phyloP scores from a whole-genome alignment of 2,888 invertebrate species.

The Hydroisotoma schaefferi region DNA sequence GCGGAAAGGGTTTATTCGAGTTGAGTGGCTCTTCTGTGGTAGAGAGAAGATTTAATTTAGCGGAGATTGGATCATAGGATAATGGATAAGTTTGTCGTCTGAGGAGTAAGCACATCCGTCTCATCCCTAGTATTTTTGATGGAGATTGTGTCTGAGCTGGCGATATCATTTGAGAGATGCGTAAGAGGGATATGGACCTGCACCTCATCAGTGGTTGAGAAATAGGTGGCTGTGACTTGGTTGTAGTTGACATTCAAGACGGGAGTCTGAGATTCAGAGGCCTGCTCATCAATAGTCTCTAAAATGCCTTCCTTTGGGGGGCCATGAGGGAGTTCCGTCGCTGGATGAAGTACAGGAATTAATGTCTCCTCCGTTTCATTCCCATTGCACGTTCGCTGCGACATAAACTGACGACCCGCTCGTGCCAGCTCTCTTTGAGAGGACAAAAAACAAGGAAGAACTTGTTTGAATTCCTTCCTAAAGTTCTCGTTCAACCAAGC shows the following conservation, averaged over 20 bases:
- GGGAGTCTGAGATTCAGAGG: constrained; percentile 40
- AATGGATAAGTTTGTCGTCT: too few species aligned
- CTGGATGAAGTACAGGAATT: constrained; percentile 49
- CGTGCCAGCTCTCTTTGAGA: constrained; percentile 9
- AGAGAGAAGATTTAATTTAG: too few species aligned
- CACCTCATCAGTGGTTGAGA: constrained; percentile 39
- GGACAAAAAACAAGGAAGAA: constrained; percentile 61
- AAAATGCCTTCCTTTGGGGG: constrained; percentile 25
- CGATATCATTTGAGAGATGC: too few species aligned
- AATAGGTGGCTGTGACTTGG: constrained; percentile 36
- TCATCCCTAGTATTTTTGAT: too few species aligned
- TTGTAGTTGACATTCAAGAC: constrained; percentile 21
- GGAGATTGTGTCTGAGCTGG: too few species aligned
- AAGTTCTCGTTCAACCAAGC: constrained; percentile 96
- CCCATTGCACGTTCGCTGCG: constrained; percentile 71
- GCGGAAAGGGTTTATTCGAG: too few species aligned
- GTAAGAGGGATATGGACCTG: constrained; percentile 41
- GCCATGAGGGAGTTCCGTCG: constrained; percentile 51
- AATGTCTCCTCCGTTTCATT: constrained; percentile 69
- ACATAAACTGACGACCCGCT: constrained; percentile 48
- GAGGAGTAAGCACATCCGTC: too few species aligned
- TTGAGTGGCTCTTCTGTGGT: too few species aligned
- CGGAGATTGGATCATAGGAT: too few species aligned
- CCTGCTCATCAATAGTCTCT: constrained; percentile 46
- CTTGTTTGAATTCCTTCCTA: constrained; percentile 80